These are phyloP conservation scores for Poecilus cupreus DNA, from an alignment of 2,888 invertebrate genomes.

Conservation along the genomic window DNA sequence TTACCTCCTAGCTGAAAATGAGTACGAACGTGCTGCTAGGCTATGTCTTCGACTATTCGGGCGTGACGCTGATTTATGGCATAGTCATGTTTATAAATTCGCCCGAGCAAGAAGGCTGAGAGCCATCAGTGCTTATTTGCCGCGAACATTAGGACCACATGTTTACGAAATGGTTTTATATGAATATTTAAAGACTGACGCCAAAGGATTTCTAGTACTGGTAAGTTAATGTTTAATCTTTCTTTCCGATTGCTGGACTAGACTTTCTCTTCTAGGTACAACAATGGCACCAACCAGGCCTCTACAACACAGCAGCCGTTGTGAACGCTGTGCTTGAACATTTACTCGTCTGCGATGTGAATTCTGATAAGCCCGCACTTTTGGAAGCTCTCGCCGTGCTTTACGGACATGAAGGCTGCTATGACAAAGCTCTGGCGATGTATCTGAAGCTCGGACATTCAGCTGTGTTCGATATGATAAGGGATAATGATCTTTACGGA, in stretches of 20 bases:
- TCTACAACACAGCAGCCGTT: slow-evolving; percentile 89
- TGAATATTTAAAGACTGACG: slow-evolving; percentile 91
- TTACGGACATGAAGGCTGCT: slow-evolving; percentile 90
- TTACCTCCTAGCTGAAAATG: slow-evolving; percentile 81
- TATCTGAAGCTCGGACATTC: slow-evolving; percentile 93
- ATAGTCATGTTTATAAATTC: slow-evolving; percentile 93
- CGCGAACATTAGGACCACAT: slow-evolving; percentile 84
- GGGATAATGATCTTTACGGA: slow-evolving; percentile 86
- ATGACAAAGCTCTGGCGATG: slow-evolving; percentile 93
- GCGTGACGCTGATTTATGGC: slow-evolving; percentile 90
- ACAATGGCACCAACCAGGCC: slow-evolving; percentile 86
- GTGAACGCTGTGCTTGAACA: slow-evolving; percentile 91
- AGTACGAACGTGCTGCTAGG: slow-evolving; percentile 89
- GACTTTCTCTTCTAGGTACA: slow-evolving; percentile 76
- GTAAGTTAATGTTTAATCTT: slow-evolving; percentile 68
- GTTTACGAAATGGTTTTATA: slow-evolving; percentile 96
- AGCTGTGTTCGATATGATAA: slow-evolving; percentile 92
- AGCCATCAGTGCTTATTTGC: slow-evolving; percentile 87
- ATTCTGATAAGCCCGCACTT: slow-evolving; percentile 83
- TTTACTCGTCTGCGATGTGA: slow-evolving; percentile 80
- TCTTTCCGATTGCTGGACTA: slow-evolving; percentile 11
- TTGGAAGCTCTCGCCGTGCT: slow-evolving; percentile 92
- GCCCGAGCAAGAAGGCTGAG: slow-evolving; percentile 87
- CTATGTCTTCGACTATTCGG: slow-evolving; percentile 90
- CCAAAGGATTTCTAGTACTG: slow-evolving; percentile 69